Conservation (phyloP, 2,888 invertebrate genomes). For the Drosophila robusta region DNA sequence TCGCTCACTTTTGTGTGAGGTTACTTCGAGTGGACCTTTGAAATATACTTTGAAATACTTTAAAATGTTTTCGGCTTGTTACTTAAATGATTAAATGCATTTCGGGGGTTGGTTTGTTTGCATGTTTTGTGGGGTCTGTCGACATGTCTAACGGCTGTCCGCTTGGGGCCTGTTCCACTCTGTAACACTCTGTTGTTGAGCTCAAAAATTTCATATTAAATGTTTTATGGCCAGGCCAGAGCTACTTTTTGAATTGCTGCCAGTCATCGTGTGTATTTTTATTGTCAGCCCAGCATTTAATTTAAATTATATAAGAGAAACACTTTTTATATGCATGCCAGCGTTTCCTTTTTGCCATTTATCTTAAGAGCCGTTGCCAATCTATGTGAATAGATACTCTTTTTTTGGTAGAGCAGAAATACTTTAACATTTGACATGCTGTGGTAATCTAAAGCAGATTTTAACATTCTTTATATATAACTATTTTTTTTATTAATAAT, state of each 20-base stretch:
- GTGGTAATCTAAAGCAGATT: too few species aligned
- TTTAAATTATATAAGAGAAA: conserved; percentile 78
- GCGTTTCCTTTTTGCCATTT: conserved; percentile 56
- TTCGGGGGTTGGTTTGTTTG: conserved; percentile 57
- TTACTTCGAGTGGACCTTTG: conserved; percentile 39
- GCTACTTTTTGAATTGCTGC: conserved; percentile 44
- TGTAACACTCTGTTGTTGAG: conserved; percentile 12
- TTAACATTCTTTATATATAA: too few species aligned
- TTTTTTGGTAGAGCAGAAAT: neutral
- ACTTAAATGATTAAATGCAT: conserved; percentile 75
- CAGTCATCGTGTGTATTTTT: conserved; percentile 64
- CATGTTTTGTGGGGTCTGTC: conserved; percentile 20
- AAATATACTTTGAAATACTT: conserved; percentile 42
- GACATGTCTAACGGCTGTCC: conserved; percentile 37
- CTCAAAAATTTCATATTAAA: conserved; percentile 73
- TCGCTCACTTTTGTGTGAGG: conserved; percentile 42
- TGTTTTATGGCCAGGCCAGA: conserved; percentile 75
- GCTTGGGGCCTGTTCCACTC: conserved; percentile 21
- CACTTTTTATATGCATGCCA: conserved; percentile 63
- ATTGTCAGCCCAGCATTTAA: conserved; percentile 80
- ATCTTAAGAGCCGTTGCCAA: conserved; percentile 42
- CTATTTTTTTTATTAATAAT: too few species aligned
- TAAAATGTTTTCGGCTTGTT: conserved; percentile 59
- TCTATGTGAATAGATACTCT: conserved; percentile 36
- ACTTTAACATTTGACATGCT: too few species aligned